phyloP scores from a whole-genome alignment of 1,140 invertebrate genomes.

The Drosophila obscura region DNA sequence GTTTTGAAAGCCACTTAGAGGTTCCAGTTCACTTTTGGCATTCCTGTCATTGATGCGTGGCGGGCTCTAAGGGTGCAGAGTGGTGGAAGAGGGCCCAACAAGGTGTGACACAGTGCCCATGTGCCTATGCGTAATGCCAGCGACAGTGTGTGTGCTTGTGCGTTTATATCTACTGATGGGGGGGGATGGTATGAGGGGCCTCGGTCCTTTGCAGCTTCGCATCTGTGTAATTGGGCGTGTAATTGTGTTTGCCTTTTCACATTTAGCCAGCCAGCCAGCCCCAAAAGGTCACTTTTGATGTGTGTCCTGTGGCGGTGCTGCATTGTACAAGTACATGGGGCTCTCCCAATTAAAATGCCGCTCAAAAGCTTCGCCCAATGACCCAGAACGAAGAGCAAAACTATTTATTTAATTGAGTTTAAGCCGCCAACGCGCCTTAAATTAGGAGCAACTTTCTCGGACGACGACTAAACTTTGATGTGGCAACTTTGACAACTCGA shows the following conservation, averaged over 20 bases:
- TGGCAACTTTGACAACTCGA: conserved; percentile 84
- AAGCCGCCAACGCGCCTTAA: conserved; percentile 36
- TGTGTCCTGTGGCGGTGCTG: conserved; percentile 29
- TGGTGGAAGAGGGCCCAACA: not conserved
- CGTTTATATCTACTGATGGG: not conserved
- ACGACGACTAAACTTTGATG: conserved; percentile 81
- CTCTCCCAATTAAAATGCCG: conserved; percentile 56
- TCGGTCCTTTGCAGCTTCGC: conserved; percentile 12
- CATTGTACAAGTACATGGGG: conserved; percentile 26
- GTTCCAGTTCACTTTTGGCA: no score
- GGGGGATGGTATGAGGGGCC: not conserved
- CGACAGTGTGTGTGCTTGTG: conserved; percentile 49
- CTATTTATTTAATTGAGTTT: conserved; percentile 74
- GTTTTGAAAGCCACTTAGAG: no score
- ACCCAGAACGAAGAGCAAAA: conserved; percentile 16
- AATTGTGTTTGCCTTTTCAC: conserved; percentile 62
- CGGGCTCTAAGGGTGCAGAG: no score
- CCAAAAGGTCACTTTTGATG: conserved; percentile 59
- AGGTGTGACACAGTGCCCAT: conserved; percentile 36
- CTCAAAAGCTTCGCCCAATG: conserved; percentile 39
- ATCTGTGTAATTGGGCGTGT: conserved; percentile 62
- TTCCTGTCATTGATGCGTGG: no score
- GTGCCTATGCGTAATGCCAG: conserved; percentile 40
- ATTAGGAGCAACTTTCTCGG: conserved; percentile 59
- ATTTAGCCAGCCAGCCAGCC: conserved; percentile 27